Conservation (phyloP, 2,113 vertebrate genomes). For the Eudyptes chrysolophus region DNA sequence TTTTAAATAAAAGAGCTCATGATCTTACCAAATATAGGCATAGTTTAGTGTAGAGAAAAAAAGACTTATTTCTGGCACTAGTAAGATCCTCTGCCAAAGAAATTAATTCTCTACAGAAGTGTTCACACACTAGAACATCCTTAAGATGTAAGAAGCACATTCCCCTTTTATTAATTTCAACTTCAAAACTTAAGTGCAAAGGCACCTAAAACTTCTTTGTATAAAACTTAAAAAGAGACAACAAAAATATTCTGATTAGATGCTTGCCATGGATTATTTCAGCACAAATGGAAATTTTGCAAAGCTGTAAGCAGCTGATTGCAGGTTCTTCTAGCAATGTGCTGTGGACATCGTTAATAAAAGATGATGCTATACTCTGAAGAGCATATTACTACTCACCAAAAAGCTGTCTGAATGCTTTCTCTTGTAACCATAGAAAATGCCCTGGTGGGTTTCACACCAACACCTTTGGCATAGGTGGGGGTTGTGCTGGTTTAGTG, state of each 20-base stretch:
- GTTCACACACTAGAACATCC: background rate
- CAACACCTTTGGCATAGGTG: background rate
- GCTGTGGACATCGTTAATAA: background rate
- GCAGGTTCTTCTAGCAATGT: background rate
- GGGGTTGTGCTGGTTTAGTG: background rate
- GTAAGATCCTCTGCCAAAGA: background rate
- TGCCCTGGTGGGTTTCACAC: background rate
- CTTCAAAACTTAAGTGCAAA: background rate
- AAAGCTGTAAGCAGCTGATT: background rate
- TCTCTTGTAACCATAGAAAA: background rate
- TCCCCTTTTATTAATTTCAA: background rate
- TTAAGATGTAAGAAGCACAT: background rate
- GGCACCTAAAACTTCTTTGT: background rate
- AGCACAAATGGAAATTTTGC: background rate
- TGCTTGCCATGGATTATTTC: background rate
- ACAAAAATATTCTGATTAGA: background rate
- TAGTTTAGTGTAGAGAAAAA: background rate
- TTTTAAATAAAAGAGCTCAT: background rate
- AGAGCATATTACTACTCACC: background rate
- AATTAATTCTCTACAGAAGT: background rate
- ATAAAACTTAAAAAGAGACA: background rate
- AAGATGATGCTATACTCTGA: background rate
- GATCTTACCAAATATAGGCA: background rate
- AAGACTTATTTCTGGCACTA: background rate
- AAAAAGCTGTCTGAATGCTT: background rate